Evolutionary conservation across 2,797 vertebrate species (phyloP).

Genomic region (Jordanella pulchra): DNA sequence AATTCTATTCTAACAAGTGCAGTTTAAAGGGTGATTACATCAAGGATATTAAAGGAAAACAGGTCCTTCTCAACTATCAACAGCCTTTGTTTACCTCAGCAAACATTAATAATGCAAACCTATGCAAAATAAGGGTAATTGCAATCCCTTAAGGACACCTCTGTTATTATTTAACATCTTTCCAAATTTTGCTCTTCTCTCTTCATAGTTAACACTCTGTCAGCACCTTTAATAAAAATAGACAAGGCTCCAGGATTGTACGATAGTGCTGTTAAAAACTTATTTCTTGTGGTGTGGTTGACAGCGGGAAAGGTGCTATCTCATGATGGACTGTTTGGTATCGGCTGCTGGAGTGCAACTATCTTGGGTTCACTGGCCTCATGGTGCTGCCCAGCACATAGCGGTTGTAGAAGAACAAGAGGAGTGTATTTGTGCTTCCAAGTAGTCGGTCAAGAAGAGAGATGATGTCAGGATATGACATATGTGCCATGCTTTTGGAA

Average conservation of each 20-base stretch:
- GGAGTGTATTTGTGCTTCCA: constrained; percentile 59
- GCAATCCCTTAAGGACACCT: constrained; percentile 39
- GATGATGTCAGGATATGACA: constrained; percentile 74
- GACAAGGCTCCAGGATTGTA: constrained; percentile 71
- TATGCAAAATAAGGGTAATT: constrained; percentile 45
- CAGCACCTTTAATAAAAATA: constrained; percentile 76
- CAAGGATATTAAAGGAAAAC: constrained; percentile 59
- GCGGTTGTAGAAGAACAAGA: constrained; percentile 66
- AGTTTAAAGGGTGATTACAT: constrained; percentile 63
- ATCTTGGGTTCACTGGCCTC: constrained; percentile 72
- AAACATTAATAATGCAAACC: constrained; percentile 41
- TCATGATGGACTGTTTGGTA: constrained; percentile 63
- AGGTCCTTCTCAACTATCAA: constrained; percentile 42
- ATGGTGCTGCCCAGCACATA: constrained; percentile 55
- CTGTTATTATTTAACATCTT: constrained; percentile 63
- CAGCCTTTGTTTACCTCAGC: constrained; percentile 35
- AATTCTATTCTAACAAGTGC: constrained; percentile 56
- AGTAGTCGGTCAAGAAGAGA: constrained; percentile 57
- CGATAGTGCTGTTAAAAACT: constrained; percentile 79
- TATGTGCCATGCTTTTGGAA: constrained; percentile 47
- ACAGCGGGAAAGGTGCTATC: constrained; percentile 69
- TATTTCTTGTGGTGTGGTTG: constrained; percentile 69
- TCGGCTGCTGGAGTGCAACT: constrained; percentile 70
- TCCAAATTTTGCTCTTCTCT: constrained; percentile 60
- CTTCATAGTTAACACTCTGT: constrained; percentile 69